Evolutionary conservation across 2,797 vertebrate species (phyloP), one percentile per base, ranked within the genome.

Genomic region (Neopelma chrysocephalum): DNA sequence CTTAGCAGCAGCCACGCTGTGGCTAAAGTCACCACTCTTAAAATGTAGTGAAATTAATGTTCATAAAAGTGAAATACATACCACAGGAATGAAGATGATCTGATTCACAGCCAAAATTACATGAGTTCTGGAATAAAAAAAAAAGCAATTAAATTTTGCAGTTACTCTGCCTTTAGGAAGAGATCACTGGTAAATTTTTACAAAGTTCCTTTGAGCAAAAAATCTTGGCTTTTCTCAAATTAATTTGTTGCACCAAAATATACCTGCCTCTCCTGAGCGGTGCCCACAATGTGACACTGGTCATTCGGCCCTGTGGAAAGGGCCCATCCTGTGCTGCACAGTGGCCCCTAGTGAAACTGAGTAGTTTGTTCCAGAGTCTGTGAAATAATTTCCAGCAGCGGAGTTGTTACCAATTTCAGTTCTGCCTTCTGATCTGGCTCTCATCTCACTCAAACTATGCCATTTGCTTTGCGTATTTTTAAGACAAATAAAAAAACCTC

Each of bases 41-140:
- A 96, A 96, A 95, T 90, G 87, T 72, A 96, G 95, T 88, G 87
- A 97, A 96, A 95, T 96, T 94, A 96, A 91, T 84, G 95, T 94
- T 95, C 95, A 57, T 92, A 95, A 94, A 96, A 96, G 91, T 95
- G 95, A 95, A 91, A 95, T 94, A 96, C 93, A 96, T 18, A 22
- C 96, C 93, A 73, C 95, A 97, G 93, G 90, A 96, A 96, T 94
- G 91, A 94, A 96, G 91, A 95, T 19, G 68, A 94, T 82, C 95
- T 96, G 92, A 96, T 96, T 96, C 94, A 76, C 79, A 93, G 85
- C 93, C 95, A 87, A 96, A 95, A 90, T 94, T 90, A 79, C 87
- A 83, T 58, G 79, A 90, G 82, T 91, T 87, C 77, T 92, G 90
- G 93, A 90, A 87, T 50, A 6, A 47, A 17, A 15, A n/a, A 43